Evolutionary conservation across 2,113 vertebrate genomes (phyloP).

Genomic region (Trematocara unimaculatum): DNA sequence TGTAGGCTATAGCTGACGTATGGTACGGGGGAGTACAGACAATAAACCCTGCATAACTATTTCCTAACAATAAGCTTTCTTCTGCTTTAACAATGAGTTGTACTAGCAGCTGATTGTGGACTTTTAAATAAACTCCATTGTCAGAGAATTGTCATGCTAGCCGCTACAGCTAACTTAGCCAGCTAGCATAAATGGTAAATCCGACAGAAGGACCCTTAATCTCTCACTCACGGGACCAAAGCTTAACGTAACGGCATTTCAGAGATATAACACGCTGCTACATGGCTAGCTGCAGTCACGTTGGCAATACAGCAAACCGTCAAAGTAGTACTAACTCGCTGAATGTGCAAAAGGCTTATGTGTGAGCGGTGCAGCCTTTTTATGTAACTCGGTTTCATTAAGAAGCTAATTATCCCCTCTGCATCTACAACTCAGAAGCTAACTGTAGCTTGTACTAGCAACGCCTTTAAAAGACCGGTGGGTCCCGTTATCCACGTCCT

Average conservation of each 20-base stretch:
- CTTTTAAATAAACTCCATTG: neutral
- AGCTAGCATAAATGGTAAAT: slow-evolving; percentile 54
- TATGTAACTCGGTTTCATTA: neutral
- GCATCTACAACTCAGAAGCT: slow-evolving; percentile 14
- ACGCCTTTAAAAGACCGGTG: slow-evolving; percentile 67
- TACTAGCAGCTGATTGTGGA: neutral
- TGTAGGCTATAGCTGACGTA: neutral
- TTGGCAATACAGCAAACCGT: no score
- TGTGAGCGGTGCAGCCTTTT: neutral
- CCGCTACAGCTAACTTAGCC: slow-evolving; percentile 19
- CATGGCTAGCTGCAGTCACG: neutral
- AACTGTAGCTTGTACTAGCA: slow-evolving; percentile 41
- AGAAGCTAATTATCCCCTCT: slow-evolving; percentile 33
- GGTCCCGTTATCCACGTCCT: slow-evolving; percentile 49
- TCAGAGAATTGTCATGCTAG: neutral
- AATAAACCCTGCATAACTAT: neutral
- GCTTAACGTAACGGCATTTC: slow-evolving; percentile 28
- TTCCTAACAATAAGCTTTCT: neutral
- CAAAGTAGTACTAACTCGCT: neutral
- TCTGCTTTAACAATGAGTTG: no score
- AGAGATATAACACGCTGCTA: neutral
- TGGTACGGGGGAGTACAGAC: neutral
- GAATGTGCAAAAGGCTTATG: neutral
- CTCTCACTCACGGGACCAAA: slow-evolving; percentile 48
- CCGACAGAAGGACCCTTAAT: slow-evolving; percentile 57